Evolutionary conservation across 1,140 invertebrate species (phyloP), one percentile per base, ranked within the genome.

Genomic region (Melitaea cinxia): DNA sequence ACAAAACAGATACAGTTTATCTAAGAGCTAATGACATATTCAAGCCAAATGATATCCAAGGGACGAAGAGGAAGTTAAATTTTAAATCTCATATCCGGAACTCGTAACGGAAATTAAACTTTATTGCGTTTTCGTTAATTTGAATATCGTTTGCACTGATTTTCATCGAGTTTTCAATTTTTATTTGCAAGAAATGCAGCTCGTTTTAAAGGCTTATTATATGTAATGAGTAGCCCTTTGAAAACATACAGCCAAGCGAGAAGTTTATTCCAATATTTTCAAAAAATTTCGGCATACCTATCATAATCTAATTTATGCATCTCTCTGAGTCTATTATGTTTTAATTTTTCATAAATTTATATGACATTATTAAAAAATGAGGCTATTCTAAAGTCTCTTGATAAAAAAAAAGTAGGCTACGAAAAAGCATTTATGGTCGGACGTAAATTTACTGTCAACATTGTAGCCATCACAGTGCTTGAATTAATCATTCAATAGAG

Each of bases 131-230:
- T n/a, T 14, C 21, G 7, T 14, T 35, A 21, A 60, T 67, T 60
- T 47, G 19, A 12, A 35, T 35, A 10, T 17, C 6, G 12, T 17
- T 19, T 45, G 39, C 0, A 5, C 39, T 4, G 35, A 37, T 59
- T 59, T 50, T 19, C 47, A 47, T 37, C 35, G 45, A 56, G 49
- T 53, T 59, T 72, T 72, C 60, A n/a, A 63, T 69, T 70, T 69
- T 74, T 72, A 70, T 70, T 71, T 65, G 47, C 57, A 57, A 56
- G 63, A 65, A 77, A 74, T 74, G 64, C 65, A 77, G 62, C 66
- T 66, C 74, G 67, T 74, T 68, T 71, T 54, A 52, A 42, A 70
- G 66, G 52, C 62, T 73, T 61, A 68, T 75, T 75, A 78, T 73
- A 71, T 67, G 62, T 59, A 61, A 53, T 65, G n/a, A 54, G 63